Base-by-base conservation (phyloP, 2,797 vertebrate species). In the Clarias laeviceps region DNA sequence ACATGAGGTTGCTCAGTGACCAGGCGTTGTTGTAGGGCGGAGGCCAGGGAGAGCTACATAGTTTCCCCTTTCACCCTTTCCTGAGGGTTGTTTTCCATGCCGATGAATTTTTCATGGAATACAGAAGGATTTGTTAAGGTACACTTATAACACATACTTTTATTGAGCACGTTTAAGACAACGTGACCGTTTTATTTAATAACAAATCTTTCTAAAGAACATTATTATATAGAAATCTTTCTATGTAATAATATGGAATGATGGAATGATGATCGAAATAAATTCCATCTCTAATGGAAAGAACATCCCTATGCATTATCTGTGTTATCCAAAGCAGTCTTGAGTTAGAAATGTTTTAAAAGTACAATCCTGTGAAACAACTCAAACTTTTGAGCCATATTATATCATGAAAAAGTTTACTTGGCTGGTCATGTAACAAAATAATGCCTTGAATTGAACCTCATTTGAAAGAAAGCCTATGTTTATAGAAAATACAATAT, bases 1-100 rank as follows among this genome's bases (percentile, higher is more conserved):
- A 94, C 90, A 94, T 64, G 72, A 32, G 2, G 92, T 94, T 94
- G 92, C 92, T 93, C 88, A 82, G 91, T 85, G 89, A 92, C 88
- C 1, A 3, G 20, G 14, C 61, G 57, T 18, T 87, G 82, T 24
- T 83, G 22, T 22, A 80, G 87, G 84, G 81, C 64, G 87, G 86
- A 74, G 70, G 74, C 57, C 59, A 82, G 40, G 4, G 32, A 27
- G 80, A 80, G 27, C 40, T 50, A 17, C 40, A 86, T 65, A 68
- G 73, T 78, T 82, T 86, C 73, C 85, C 62, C 20, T 81, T 81
- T 82, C 34, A 73, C 29, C 27, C 61, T 18, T 85, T 82, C 69
- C 70, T 74, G 61, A 59, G 45, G 12, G 22, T 40, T 1, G 56
- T 73, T 65, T 22, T 18, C n/a, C 2, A 24, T 34, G n/a, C 40